Conservation (phyloP, 2,888 invertebrate species). For the Boloria selene region DNA sequence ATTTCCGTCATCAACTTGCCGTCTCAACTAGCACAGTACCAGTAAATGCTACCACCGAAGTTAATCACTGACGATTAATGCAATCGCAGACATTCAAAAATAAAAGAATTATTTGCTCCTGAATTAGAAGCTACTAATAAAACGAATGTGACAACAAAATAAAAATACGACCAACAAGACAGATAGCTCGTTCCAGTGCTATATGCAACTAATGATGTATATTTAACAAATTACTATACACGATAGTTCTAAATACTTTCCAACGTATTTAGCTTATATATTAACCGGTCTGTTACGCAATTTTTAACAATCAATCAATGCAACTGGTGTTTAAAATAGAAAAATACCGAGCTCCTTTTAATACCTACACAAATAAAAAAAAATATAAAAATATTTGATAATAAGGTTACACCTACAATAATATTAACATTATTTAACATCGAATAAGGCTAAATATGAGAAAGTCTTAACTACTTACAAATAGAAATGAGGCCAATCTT, state of each 20-base stretch:
- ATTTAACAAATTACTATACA: background rate
- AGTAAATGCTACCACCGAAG: constrained; percentile 53
- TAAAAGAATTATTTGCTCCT: constrained; percentile 33
- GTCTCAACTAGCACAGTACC: constrained; percentile 52
- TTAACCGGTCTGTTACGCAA: background rate
- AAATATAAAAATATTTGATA: too few species aligned
- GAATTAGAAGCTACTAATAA: constrained; percentile 33
- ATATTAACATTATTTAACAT: background rate
- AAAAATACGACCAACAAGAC: constrained; percentile 34
- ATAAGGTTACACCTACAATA: background rate
- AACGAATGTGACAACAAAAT: constrained; percentile 33
- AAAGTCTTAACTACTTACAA: constrained; percentile 48
- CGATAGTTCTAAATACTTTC: background rate
- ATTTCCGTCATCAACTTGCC: constrained; percentile 77
- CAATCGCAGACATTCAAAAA: constrained; percentile 34
- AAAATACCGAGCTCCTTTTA: too few species aligned
- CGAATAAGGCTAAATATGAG: constrained; percentile 4
- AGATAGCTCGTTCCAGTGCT: constrained; percentile 26
- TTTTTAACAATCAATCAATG: too few species aligned
- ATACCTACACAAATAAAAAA: too few species aligned
- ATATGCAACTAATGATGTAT: constrained; percentile 22
- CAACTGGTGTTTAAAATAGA: too few species aligned
- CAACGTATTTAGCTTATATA: background rate
- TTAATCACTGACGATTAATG: constrained; percentile 49
- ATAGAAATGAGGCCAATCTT: constrained; percentile 49